Conservation (phyloP, 2,113 vertebrate species). For the Hydrolagus affinis region DNA sequence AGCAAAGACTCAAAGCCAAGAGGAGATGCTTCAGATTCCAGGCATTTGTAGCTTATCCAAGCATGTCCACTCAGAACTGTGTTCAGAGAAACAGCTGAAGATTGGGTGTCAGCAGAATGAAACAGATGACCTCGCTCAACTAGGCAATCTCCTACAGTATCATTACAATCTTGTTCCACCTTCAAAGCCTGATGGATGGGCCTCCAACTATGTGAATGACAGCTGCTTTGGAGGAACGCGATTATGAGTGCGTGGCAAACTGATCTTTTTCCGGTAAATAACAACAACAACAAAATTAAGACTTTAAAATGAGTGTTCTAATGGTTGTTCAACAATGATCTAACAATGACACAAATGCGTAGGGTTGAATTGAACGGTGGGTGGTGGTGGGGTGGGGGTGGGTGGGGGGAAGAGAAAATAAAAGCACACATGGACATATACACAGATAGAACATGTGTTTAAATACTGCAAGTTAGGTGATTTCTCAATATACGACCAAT, state of each 20-base stretch:
- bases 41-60: slow-evolving; percentile 31
- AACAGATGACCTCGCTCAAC: background rate
- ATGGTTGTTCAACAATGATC: background rate
- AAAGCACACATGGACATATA: too few relatives aligned
- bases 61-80: slow-evolving; percentile 9
- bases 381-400: too few relatives aligned
- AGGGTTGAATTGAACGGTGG: too few relatives aligned
- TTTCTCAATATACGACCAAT: too few relatives aligned
- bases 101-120: background rate
- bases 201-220: background rate
- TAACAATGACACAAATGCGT: too few relatives aligned
- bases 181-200: background rate
- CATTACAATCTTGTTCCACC: background rate
- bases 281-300: too few relatives aligned
- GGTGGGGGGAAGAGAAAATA: too few relatives aligned
- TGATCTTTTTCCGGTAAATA: background rate
- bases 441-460: too few relatives aligned
- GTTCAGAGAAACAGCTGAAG: background rate
- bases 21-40: slow-evolving; percentile 30
- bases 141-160: background rate
- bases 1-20: slow-evolving; percentile 5
- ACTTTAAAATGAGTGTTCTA: background rate
- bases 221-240: background rate
- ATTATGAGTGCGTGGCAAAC: background rate
- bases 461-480: too few relatives aligned